Conservation (phyloP, 2,888 invertebrate species). For the Ochropleura plecta region DNA sequence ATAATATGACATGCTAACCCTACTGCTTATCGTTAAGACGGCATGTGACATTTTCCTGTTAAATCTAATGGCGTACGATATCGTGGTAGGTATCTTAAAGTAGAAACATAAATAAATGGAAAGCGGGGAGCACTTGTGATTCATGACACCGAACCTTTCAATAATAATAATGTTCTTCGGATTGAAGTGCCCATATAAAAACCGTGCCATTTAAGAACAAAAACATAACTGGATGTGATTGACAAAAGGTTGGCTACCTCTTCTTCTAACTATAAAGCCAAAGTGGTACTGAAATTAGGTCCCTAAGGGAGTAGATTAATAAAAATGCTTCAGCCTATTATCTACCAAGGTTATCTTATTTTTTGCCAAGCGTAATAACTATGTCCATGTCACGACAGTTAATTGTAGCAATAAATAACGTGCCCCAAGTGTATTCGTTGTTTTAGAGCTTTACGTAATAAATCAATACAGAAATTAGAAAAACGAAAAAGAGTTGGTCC, state of each 20-base stretch:
- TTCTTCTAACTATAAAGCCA: not conserved
- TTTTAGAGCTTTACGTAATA: conserved; percentile 11
- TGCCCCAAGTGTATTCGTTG: conserved; percentile 2
- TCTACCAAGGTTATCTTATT: conserved; percentile 21
- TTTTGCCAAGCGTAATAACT: conserved; percentile 20
- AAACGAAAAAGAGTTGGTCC: not conserved
- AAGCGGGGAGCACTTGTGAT: not conserved
- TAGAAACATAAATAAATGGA: not conserved
- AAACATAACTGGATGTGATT: not conserved
- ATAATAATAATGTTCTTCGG: not conserved
- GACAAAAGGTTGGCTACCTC: not conserved
- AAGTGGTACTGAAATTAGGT: not conserved
- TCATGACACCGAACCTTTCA: not conserved
- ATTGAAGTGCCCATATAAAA: not conserved
- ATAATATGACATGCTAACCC: not conserved
- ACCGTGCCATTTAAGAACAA: not conserved
- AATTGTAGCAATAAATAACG: conserved; percentile 31
- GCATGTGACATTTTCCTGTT: not conserved
- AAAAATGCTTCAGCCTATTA: conserved; percentile 9
- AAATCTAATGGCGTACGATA: not conserved
- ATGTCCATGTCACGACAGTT: conserved; percentile 13
- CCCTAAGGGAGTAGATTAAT: not conserved
- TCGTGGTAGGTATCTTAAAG: not conserved
- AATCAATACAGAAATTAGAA: not conserved
- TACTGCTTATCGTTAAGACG: not conserved